phyloP scores from a whole-genome alignment of 2,888 invertebrate species.

The Heliconius charithonia region DNA sequence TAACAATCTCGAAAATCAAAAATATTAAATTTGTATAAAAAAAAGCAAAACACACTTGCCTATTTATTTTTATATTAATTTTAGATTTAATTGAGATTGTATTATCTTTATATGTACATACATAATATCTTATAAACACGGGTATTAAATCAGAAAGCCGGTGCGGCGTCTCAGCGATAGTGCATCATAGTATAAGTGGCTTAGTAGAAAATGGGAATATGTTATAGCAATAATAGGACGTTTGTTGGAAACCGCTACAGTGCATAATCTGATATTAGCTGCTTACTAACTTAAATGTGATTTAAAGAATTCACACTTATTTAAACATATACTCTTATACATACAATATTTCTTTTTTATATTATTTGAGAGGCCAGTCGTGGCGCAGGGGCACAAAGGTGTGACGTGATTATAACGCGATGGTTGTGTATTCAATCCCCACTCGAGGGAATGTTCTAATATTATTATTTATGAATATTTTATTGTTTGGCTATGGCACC shows the following conservation, averaged over 20 bases:
- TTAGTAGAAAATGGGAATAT: conserved; percentile 13
- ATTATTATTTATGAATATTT: no score
- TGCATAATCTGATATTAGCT: conserved; percentile 10
- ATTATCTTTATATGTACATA: background rate
- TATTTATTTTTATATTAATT: no score
- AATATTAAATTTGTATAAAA: background rate
- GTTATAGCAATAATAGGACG: conserved; percentile 4
- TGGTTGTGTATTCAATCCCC: no score
- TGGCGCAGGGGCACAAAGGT: no score
- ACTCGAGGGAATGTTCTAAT: no score
- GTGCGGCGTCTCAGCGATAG: conserved; percentile 5
- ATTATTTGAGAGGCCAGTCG: no score
- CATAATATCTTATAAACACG: background rate
- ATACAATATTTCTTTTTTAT: no score
- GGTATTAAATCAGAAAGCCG: conserved; percentile 8
- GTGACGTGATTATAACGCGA: no score
- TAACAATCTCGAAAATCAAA: background rate
- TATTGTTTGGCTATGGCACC: no score
- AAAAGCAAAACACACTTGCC: background rate
- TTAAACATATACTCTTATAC: background rate
- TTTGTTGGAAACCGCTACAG: conserved; percentile 17
- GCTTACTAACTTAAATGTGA: background rate
- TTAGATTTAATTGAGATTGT: background rate
- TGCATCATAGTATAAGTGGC: conserved; percentile 4
- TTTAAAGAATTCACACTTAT: background rate